Evolutionary conservation across 1,140 invertebrate genomes (phyloP), one percentile per base, ranked within the genome.

Genomic region (Rhynchophorus ferrugineus): DNA sequence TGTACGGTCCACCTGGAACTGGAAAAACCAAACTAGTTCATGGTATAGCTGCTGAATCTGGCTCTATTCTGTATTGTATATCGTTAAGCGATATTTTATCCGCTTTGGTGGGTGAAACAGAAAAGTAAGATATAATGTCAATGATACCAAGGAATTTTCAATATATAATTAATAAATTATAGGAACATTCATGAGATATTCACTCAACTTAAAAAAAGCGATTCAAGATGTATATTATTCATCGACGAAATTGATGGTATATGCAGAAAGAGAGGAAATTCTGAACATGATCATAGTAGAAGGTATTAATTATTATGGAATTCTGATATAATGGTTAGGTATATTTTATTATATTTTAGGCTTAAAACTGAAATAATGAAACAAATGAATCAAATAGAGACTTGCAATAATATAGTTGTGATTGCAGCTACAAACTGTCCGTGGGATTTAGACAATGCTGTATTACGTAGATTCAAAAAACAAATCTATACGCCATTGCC

Each of bases 1-100:
- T 87, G 3, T 85, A 81, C 68, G 85, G 85, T 3, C 76, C 82
- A 11, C 83, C 82, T 35, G 85, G 85, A 7, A 84, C 80, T 22
- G 83, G 83, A 2, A 87, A 87, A 69, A 85, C 84, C 1, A 64
- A 78, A 19, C 56, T 86, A 18, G 81, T 78, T 2, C 71, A 77
- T 20, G 79, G 78, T 13, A 49, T 79, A 22, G 75, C 77, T 7
- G 66, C 62, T 2, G 78, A 85, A 64, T 63, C 74, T 62, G 48
- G 67, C 55, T 55, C 73, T 14, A 63, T 65, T 3, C 73, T 79
- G 34, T 76, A 76, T 60, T 71, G 64, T 57, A 67, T 79, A n/a
- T 75, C 77, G 8, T 71, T 73, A 56, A 69, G 74, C 14, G 72
- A 77, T 64, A 65, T 81, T 3, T 56, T 79, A 11, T 80, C 77